Base-by-base conservation (phyloP, 2,113 vertebrate genomes). In the Urocolius indicus region DNA sequence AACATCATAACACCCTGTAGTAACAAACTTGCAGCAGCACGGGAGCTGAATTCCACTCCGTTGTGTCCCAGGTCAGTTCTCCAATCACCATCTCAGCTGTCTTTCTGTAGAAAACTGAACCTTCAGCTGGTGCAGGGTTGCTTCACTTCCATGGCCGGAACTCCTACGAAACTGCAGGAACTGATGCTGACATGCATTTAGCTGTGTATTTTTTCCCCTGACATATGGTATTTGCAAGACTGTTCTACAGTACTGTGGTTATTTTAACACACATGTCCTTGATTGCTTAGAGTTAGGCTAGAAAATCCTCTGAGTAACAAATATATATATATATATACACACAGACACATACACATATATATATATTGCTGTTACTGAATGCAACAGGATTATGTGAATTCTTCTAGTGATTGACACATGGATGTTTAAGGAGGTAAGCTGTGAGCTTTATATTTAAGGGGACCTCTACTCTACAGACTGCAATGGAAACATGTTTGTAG, bases 261-360 rank as follows among this genome's bases (percentile, higher is more conserved):
- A 97, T 97, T 95, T 96, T 96, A 96, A 95, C 93, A 94, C 90
- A 94, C 63, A 68, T 90, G 92, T 94, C 83, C 77, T 92, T 73
- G 48, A 68, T 86, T 90, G 66, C 83, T 92, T 90, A 80, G 48
- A 94, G 92, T 80, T 92, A 83, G 65, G 68, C 72, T 84, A 94
- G 83, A 91, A 77, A 95, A 92, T 88, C 79, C 83, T 93, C 77
- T 63, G 61, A 72, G 61, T 59, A 86, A 43, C 87, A 96, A 62
- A 92, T 86, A 96, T 78, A 80, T 36, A 22, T 14, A 74, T 8
- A 69, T 4, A 57, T 1, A 59, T 1, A 41, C 38, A 41, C 38
- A 41, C 38, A 41, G 9, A 41, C 38, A 69, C 1, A 82, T 5
- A 77, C 16, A 83, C 5, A 66, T 3, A 74, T 5, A 30, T 41